Evolutionary conservation across 2,888 invertebrate species (phyloP).

Genomic region (Drosophila fungiperda): DNA sequence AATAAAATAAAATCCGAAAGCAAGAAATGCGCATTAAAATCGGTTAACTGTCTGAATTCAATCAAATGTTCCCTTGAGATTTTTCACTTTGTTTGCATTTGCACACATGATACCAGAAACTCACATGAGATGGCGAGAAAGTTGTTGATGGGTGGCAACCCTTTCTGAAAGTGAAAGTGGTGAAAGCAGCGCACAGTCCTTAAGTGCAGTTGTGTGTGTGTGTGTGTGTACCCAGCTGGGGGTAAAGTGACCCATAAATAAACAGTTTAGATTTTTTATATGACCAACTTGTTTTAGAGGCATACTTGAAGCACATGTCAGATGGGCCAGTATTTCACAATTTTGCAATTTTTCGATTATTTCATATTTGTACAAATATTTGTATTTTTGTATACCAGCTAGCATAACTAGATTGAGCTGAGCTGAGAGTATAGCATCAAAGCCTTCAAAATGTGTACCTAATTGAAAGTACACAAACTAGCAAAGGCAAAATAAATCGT

Average conservation of each 20-base stretch:
- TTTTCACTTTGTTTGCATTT: conserved; percentile 72
- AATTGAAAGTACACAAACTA: conserved; percentile 73
- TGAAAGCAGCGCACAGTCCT: conserved; percentile 48
- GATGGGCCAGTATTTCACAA: conserved; percentile 7
- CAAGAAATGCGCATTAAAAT: conserved; percentile 72
- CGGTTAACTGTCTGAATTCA: conserved; percentile 77
- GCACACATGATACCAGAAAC: conserved; percentile 70
- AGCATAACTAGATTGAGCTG: conserved; percentile 31
- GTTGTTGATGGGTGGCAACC: conserved; percentile 56
- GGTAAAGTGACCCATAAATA: conserved; percentile 79
- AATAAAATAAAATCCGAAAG: conserved; percentile 15
- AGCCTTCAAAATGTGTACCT: conserved; percentile 40
- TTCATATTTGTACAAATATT: conserved; percentile 59
- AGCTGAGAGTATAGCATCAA: conserved; percentile 24
- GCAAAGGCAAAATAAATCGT: conserved; percentile 44
- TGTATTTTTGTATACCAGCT: conserved; percentile 26
- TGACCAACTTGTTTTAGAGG: conserved; percentile 40
- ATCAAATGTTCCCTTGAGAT: conserved; percentile 78
- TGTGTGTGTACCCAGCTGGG: conserved; percentile 66
- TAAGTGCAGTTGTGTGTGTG: conserved; percentile 33
- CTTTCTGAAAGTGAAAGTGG: conserved; percentile 70
- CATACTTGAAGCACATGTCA: conserved; percentile 4
- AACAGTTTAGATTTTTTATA: conserved; percentile 71
- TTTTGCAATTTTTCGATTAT: background rate
- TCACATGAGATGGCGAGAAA: conserved; percentile 30